Evolutionary conservation across 1,140 invertebrate species (phyloP).

Genomic region (Pseudobourletiella spinata): DNA sequence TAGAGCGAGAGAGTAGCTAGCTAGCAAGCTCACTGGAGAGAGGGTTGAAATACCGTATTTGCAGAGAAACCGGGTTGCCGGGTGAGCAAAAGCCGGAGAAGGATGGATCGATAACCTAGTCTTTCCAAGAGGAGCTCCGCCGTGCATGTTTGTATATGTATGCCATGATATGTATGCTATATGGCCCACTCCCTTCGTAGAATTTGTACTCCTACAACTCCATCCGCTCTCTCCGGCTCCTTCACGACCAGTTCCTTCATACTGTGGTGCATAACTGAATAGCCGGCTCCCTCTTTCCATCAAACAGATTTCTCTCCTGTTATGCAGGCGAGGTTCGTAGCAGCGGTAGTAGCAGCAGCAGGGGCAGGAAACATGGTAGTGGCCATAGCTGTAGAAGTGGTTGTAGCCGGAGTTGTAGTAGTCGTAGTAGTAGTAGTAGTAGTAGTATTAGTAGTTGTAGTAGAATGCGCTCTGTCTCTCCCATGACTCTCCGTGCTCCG

Average conservation of each 20-base stretch:
- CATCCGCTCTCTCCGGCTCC: neutral
- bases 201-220: too few relatives aligned
- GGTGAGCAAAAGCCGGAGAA: neutral
- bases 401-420: too few relatives aligned
- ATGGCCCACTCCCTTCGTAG: too few relatives aligned
- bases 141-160: neutral
- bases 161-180: too few relatives aligned
- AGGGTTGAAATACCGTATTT: conserved; percentile 13
- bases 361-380: too few relatives aligned
- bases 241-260: neutral
- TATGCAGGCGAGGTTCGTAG: neutral
- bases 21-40: too few relatives aligned
- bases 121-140: neutral
- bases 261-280: neutral
- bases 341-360: too few relatives aligned
- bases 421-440: too few relatives aligned
- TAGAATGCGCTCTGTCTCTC: neutral
- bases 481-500: too few relatives aligned
- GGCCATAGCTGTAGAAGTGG: too few relatives aligned
- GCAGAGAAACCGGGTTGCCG: conserved; percentile 12
- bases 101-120: conserved; percentile 7
- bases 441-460: too few relatives aligned
- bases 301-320: conserved; percentile 6
- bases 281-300: neutral
- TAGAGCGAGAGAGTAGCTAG: too few relatives aligned